Evolutionary conservation across 2,113 vertebrate species (phyloP).

Genomic region (Argyrosomus japonicus): DNA sequence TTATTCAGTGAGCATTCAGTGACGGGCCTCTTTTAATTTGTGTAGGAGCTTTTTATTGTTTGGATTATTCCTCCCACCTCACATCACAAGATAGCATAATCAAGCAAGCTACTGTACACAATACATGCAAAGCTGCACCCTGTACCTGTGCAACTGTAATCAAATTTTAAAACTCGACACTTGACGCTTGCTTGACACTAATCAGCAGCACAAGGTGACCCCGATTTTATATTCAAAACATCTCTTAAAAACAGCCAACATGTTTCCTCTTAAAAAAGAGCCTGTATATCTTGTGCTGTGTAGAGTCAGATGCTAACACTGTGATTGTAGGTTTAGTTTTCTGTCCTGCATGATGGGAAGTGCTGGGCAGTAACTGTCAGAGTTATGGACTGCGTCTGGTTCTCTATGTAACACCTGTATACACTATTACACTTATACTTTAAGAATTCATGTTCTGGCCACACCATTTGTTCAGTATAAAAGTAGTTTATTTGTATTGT

Average conservation of each 20-base stretch:
- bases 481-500: no score
- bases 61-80: slow-evolving; percentile 57
- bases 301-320: background rate
- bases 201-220: slow-evolving; percentile 11
- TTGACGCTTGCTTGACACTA: slow-evolving; percentile 25
- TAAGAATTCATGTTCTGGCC: background rate
- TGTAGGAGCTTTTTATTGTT: slow-evolving; percentile 46
- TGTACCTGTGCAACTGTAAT: slow-evolving; percentile 25
- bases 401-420: background rate
- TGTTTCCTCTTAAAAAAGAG: background rate
- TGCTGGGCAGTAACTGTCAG: background rate
- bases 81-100: slow-evolving; percentile 55
- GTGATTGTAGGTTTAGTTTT: background rate
- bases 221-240: background rate
- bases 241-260: background rate
- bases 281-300: background rate
- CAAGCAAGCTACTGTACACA: slow-evolving; percentile 10
- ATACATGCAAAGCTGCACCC: slow-evolving; percentile 11
- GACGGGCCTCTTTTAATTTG: slow-evolving; percentile 38
- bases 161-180: slow-evolving; percentile 26
- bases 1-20: background rate
- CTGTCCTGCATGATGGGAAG: background rate
- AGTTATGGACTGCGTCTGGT: slow-evolving; percentile 1
- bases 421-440: background rate
- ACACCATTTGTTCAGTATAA: no score